Conservation (phyloP, 2,113 vertebrate genomes). For the Cariama cristata region DNA sequence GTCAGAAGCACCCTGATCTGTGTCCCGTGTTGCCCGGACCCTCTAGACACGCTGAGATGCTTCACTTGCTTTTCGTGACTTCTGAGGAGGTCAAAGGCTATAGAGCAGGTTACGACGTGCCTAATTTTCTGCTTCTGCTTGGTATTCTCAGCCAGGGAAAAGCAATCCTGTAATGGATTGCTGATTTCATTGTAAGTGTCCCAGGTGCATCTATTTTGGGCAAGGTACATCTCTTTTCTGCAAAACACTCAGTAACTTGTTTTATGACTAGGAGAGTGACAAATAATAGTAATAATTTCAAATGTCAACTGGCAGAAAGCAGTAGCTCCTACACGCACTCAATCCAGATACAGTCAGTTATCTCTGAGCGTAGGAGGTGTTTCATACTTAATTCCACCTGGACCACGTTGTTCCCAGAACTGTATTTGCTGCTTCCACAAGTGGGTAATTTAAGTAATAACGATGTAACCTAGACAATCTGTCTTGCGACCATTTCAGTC, state of each 20-base stretch:
- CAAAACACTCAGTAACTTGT: background rate
- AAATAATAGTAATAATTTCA: slow-evolving; percentile 2
- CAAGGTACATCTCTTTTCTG: background rate
- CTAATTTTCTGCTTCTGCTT: background rate
- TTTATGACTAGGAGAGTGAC: background rate
- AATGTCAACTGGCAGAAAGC: background rate
- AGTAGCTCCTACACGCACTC: background rate
- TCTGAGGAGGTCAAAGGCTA: background rate
- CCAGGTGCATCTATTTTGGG: background rate
- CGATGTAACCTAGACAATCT: background rate
- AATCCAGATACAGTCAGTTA: background rate
- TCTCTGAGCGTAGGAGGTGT: background rate
- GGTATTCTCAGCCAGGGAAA: background rate
- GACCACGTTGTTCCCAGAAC: background rate
- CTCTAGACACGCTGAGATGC: background rate
- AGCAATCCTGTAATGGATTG: background rate
- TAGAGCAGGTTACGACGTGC: background rate
- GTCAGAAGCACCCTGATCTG: background rate
- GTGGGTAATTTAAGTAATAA: background rate
- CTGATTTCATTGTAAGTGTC: background rate
- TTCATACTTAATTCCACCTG: background rate
- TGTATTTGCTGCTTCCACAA: background rate
- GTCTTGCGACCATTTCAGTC: background rate
- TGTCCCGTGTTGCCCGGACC: fast-evolving
- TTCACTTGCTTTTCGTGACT: background rate